Evolutionary conservation across 2,113 vertebrate genomes (phyloP).

Genomic region (Genyomyrus donnyi): DNA sequence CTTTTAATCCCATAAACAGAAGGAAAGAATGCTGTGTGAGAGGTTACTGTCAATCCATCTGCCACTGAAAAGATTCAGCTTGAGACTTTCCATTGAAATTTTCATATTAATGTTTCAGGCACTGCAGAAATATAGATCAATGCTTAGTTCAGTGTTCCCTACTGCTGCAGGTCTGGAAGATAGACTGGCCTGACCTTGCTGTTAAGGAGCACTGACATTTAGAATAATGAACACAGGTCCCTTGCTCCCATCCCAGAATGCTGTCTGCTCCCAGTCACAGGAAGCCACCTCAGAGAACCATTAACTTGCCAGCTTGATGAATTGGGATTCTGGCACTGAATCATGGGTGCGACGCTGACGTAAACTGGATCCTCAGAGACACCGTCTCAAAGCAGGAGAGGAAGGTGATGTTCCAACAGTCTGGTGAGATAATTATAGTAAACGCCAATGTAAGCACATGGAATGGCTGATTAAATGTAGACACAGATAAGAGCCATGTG

Average conservation of each 20-base stretch:
- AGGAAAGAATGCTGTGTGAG: background rate
- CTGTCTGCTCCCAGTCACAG: background rate
- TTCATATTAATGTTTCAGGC: background rate
- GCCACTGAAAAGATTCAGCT: background rate
- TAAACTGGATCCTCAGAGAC: background rate
- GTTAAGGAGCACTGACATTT: conserved; percentile 7
- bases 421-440: background rate
- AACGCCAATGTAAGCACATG: background rate
- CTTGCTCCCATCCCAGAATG: background rate
- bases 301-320: background rate
- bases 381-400: background rate
- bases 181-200: background rate
- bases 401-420: background rate
- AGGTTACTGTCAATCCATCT: background rate
- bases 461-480: background rate
- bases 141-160: background rate
- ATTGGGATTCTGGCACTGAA: background rate
- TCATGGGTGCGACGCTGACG: background rate
- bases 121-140: background rate
- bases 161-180: background rate
- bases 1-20: conserved; percentile 1
- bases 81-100: background rate
- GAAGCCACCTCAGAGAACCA: background rate
- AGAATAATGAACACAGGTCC: background rate
- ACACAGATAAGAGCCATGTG: background rate